Conservation (phyloP, 2,888 invertebrate genomes). For the Podotricha telesiphe region DNA sequence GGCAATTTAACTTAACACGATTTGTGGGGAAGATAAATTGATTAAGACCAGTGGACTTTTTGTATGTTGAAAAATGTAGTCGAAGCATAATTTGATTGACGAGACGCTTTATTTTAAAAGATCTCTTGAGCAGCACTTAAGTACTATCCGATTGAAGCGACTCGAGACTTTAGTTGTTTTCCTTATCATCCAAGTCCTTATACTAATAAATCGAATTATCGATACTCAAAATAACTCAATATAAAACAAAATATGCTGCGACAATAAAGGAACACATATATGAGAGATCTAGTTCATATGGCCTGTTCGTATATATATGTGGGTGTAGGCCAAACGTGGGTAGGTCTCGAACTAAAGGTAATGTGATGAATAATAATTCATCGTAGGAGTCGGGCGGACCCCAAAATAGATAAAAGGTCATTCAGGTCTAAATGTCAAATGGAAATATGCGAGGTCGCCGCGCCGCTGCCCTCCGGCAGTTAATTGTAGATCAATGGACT, state of each 20-base stretch:
- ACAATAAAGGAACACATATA: constrained; percentile 58
- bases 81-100: too few relatives aligned
- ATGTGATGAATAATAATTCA: constrained; percentile 59
- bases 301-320: constrained; percentile 58
- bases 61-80: not conserved
- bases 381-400: constrained; percentile 70
- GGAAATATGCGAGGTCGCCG: constrained; percentile 59
- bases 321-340: constrained; percentile 59
- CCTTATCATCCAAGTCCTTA: too few relatives aligned
- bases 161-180: too few relatives aligned
- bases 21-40: constrained; percentile 13
- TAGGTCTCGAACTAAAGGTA: constrained; percentile 51
- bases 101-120: too few relatives aligned
- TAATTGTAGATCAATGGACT: constrained; percentile 46
- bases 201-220: too few relatives aligned
- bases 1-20: constrained; percentile 17
- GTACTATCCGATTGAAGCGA: too few relatives aligned
- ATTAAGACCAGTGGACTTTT: constrained; percentile 9
- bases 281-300: constrained; percentile 71
- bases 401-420: constrained; percentile 75
- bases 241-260: constrained; percentile 50
- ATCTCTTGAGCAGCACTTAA: too few relatives aligned
- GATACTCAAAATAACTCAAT: constrained; percentile 46
- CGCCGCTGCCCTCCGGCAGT: constrained; percentile 59
- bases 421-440: constrained; percentile 75